Conservation (phyloP, 2,888 invertebrate species). For the Fragum sueziense region DNA sequence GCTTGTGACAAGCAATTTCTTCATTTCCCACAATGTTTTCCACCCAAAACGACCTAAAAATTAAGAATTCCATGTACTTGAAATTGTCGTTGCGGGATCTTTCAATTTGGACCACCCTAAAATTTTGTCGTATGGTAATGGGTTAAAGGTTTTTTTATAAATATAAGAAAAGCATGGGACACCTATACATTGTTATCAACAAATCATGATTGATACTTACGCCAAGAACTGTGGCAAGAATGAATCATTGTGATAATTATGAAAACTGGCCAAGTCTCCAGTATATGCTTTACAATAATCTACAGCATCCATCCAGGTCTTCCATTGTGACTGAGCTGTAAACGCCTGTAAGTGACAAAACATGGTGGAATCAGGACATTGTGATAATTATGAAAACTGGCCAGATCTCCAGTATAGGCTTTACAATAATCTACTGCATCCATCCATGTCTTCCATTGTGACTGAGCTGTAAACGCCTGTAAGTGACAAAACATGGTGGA, state of each 20-base stretch:
- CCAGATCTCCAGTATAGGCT: conserved; percentile 58
- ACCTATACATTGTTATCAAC: too few relatives aligned
- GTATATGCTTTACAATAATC: conserved; percentile 56
- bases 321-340: conserved; percentile 11
- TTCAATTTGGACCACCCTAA: too few relatives aligned
- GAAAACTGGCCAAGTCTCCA: conserved; percentile 66
- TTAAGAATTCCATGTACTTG: too few relatives aligned
- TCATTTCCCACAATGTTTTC: not conserved
- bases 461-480: conserved; percentile 41
- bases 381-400: conserved; percentile 59
- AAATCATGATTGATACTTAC: conserved; percentile 21
- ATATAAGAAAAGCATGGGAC: too few relatives aligned
- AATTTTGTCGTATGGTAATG: too few relatives aligned
- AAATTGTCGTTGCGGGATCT: too few relatives aligned
- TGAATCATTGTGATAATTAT: conserved; percentile 53
- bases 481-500: not conserved
- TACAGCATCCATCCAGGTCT: conserved; percentile 61
- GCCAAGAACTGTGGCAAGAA: conserved; percentile 45
- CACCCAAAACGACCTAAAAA: too few relatives aligned
- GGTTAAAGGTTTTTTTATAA: too few relatives aligned
- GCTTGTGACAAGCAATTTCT: not conserved
- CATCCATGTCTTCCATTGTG: conserved; percentile 55
- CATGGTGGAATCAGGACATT: conserved; percentile 52
- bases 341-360: conserved; percentile 33
- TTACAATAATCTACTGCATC: conserved; percentile 58